These are phyloP conservation scores for Phaonia tiefii DNA, from an alignment of 2,888 invertebrate genomes.

Conservation along the genomic window DNA sequence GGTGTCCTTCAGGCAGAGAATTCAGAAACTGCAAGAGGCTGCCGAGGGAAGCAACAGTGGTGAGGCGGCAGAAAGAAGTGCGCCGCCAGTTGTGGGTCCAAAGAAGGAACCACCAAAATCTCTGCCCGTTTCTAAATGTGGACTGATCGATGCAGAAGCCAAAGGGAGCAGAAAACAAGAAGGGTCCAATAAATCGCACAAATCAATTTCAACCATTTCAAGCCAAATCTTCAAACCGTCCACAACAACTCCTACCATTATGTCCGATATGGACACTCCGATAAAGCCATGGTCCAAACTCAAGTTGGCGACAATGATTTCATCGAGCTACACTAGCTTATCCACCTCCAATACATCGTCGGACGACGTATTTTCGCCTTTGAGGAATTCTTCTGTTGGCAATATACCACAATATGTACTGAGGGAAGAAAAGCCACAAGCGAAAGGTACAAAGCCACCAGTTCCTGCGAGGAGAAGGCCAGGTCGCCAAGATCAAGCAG, in stretches of 20 bases:
- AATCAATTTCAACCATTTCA: constrained; percentile 74
- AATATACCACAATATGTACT: constrained; percentile 73
- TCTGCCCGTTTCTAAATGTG: constrained; percentile 69
- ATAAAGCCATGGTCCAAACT: constrained; percentile 88
- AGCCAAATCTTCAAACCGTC: constrained; percentile 73
- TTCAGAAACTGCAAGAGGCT: constrained; percentile 82
- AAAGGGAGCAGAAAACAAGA: constrained; percentile 69
- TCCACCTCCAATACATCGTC: constrained; percentile 74
- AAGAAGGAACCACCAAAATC: constrained; percentile 76
- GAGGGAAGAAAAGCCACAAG: constrained; percentile 29
- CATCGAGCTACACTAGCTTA: constrained; percentile 79
- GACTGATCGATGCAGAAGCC: constrained; percentile 63
- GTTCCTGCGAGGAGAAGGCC: not conserved
- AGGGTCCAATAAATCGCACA: constrained; percentile 72
- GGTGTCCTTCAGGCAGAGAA: constrained; percentile 85
- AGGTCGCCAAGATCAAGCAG: not conserved
- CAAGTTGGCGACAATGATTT: constrained; percentile 84
- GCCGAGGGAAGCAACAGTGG: constrained; percentile 71
- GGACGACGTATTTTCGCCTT: constrained; percentile 72
- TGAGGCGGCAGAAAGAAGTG: constrained; percentile 30
- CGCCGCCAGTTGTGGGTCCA: constrained; percentile 80
- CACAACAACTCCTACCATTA: constrained; percentile 62
- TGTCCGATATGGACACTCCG: constrained; percentile 78
- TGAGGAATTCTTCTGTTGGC: constrained; percentile 75
- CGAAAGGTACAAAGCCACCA: not conserved